Percentiles rank a stretch among this genome's conserved stretches.
phyloP scores from a whole-genome alignment of 2,888 invertebrate species.

The Tetanocera ferruginea region DNA sequence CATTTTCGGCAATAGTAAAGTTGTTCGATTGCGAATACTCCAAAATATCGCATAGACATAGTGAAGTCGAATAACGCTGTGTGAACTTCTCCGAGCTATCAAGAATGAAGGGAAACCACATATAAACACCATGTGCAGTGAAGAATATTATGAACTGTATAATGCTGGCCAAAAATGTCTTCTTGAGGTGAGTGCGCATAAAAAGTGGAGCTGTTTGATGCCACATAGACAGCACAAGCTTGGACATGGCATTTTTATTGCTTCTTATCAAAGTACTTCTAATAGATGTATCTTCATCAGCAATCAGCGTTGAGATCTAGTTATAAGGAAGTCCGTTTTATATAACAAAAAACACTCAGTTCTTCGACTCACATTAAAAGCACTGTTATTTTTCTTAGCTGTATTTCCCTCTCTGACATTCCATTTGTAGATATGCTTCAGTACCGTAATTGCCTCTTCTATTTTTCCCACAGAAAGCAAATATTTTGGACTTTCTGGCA shows the following conservation, averaged over 20 bases:
- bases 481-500: conserved; percentile 68
- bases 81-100: conserved; percentile 59
- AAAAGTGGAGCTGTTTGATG: conserved; percentile 65
- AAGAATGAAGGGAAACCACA: conserved; percentile 66
- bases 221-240: conserved; percentile 57
- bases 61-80: conserved; percentile 48
- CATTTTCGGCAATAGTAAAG: conserved; percentile 34
- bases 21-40: conserved; percentile 47
- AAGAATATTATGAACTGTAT: conserved; percentile 63
- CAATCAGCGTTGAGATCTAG: conserved; percentile 7
- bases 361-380: background rate
- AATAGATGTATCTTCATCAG: conserved; percentile 12
- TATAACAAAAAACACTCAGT: too few relatives aligned
- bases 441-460: conserved; percentile 55
- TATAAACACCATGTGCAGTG: conserved; percentile 62
- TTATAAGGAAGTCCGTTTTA: too few relatives aligned
- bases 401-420: conserved; percentile 54
- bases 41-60: conserved; percentile 60
- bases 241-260: background rate
- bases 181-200: conserved; percentile 55
- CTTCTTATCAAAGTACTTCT: background rate
- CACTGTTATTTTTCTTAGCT: background rate
- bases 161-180: conserved; percentile 58
- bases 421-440: conserved; percentile 53
- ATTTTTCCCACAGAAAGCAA: conserved; percentile 55